Evolutionary conservation across 2,113 vertebrate genomes (phyloP), one percentile per base, ranked within the genome.

Genomic region (Callorhinus ursinus): DNA sequence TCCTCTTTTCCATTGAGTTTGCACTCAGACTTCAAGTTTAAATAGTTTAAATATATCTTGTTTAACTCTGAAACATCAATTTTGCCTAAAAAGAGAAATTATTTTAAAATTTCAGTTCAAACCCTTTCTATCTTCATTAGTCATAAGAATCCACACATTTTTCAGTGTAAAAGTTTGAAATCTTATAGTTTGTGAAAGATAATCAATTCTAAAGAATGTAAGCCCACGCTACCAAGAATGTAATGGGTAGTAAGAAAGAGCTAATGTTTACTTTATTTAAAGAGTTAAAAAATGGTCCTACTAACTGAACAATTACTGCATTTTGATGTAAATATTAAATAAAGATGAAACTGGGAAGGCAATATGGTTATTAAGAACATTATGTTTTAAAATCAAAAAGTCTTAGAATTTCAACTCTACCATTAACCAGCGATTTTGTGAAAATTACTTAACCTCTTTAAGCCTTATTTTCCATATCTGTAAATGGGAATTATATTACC

Each of bases 51-150:
- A 98, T 99, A 99, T 87, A 99, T 98, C 96, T 98, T 98, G 98
- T 99, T 98, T 83, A 99, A 98, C 63, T 99, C 98, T 87, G 98
- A 98, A 96, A 98, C 94, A 98, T 99, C 99, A 76, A 99, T 98
- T 99, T 99, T 99, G 57, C 99, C 99, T 99, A 99, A 94, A 97
- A 98, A 98, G 83, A 95, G 96, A 98, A 98, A 98, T 0, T 61
- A 74, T 96, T 97, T 95, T 51, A 8, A 85, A 86, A 97, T 79
- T 96, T 92, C 31, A 92, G 19, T 79, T 86, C 28, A 36, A 61
- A 51, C 4, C 16, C 33, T 42, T 42, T 42, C 42, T 74, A 87
- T 71, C 51, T 95, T 95, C 28, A 18, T 49, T 76, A 88, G 59
- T 82, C 76, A 33, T 18, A 92, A 92, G 85, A 83, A 77, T 12